phyloP scores from a whole-genome alignment of 2,888 invertebrate genomes.

The Boloria selene region DNA sequence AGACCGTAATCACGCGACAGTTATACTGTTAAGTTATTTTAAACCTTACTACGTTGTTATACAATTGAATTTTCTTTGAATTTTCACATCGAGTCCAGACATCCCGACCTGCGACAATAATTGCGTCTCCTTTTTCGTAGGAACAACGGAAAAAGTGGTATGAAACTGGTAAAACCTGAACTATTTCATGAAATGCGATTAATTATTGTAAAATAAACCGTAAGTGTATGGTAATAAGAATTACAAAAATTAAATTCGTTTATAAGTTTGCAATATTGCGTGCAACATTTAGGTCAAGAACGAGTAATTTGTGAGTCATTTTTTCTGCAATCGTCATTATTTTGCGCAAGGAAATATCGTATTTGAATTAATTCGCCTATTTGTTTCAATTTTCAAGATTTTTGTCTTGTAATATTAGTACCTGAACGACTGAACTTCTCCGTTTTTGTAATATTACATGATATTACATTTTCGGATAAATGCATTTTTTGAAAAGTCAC shows the following conservation, averaged over 20 bases:
- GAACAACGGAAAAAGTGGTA: slow-evolving; percentile 29
- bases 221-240: not conserved
- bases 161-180: slow-evolving; percentile 31
- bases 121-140: slow-evolving; percentile 31
- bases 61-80: slow-evolving; percentile 19
- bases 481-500: no score
- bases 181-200: slow-evolving; percentile 10
- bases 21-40: not conserved
- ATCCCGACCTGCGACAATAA: slow-evolving; percentile 42
- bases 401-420: not conserved
- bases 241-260: not conserved
- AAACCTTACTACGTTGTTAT: not conserved
- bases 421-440: no score
- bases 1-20: slow-evolving; percentile 22
- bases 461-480: no score
- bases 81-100: slow-evolving; percentile 18
- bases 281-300: slow-evolving; percentile 56
- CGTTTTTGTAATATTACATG: no score
- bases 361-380: slow-evolving; percentile 24
- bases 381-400: slow-evolving; percentile 31
- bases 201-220: slow-evolving; percentile 7
- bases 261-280: slow-evolving; percentile 29
- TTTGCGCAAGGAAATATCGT: slow-evolving; percentile 45
- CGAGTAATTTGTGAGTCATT: slow-evolving; percentile 55
- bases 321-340: slow-evolving; percentile 51